Evolutionary conservation across 2,888 invertebrate species (phyloP), one percentile per base, ranked within the genome.

Genomic region (Amaurobius ferox): DNA sequence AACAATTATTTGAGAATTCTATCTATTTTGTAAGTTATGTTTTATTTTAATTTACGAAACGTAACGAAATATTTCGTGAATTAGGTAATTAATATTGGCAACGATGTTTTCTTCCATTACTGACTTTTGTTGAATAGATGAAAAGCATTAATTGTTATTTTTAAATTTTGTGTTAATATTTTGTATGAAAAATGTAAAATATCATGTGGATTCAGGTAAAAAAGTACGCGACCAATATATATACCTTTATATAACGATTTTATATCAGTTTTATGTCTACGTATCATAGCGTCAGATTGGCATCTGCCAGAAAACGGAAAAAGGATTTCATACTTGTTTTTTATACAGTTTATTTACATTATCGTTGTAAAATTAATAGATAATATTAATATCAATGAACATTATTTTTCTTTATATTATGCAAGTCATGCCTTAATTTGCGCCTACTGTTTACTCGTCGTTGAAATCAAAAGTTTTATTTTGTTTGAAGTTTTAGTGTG

Each of bases 271-370:
- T 71, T 71, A 70, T 71, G 76, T 83, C 40, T 44, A 32, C 26
- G 35, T 30, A n/a, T 39, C 35, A 62, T 71, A 64, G 77, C 77
- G 83, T 83, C 83, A 62, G 83, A 77, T 71, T 83, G 77, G 48
- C 55, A 35, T 72, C 83, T 23, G 68, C 35, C 5, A 55, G 71
- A 40, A 83, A 66, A 72, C 2, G 30, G 40, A 19, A 79, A 72
- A 72, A 64, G 71, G 26, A 62, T 28, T 28, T 40, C 68, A 26
- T 40, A 40, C 40, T n/a, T n/a, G n/a, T n/a, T 19, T 68, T 16
- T 40, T 73, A 23, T 61, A 67, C n/a, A 72, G 28, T 48, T 79
- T 79, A 23, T 23, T 23, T 19, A 23, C 1, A 55, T 23, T 23
- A 23, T 55, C 23, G 16, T 1, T 55, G 11, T 23, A 44, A 44